Evolutionary conservation across 2,113 vertebrate genomes (phyloP).

Genomic region (Rissa tridactyla): DNA sequence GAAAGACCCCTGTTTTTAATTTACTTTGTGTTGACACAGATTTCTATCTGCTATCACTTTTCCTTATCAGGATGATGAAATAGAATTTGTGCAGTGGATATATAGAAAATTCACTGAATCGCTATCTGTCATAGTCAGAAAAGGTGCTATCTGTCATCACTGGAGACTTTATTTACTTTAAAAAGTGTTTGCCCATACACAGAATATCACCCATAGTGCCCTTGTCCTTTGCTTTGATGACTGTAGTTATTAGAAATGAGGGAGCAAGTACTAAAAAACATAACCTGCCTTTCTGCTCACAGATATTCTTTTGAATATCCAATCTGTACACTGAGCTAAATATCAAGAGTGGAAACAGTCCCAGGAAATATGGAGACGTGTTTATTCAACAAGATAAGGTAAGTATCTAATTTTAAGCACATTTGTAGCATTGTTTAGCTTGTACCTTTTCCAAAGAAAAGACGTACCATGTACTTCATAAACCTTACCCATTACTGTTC

Average conservation of each 20-base stretch:
- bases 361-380: background rate
- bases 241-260: background rate
- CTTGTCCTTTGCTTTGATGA: conserved; percentile 51
- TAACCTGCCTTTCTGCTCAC: background rate
- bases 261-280: background rate
- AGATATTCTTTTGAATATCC: background rate
- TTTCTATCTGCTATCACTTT: conserved; percentile 82
- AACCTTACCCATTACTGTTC: background rate
- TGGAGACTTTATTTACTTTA: conserved; percentile 79
- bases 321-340: background rate
- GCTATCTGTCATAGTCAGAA: conserved; percentile 80
- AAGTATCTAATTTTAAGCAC: background rate
- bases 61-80: conserved; percentile 78
- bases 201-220: conserved; percentile 64
- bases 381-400: background rate
- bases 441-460: background rate
- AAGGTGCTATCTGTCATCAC: conserved; percentile 82
- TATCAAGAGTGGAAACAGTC: background rate
- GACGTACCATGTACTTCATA: background rate
- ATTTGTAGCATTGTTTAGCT: background rate
- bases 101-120: conserved; percentile 72
- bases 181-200: conserved; percentile 64
- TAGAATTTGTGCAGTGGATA: conserved; percentile 74
- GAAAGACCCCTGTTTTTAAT: conserved; percentile 79
- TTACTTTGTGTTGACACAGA: conserved; percentile 86